Evolutionary conservation across 2,888 invertebrate species (phyloP), one percentile per base, ranked within the genome.

Genomic region (Pocota personata): DNA sequence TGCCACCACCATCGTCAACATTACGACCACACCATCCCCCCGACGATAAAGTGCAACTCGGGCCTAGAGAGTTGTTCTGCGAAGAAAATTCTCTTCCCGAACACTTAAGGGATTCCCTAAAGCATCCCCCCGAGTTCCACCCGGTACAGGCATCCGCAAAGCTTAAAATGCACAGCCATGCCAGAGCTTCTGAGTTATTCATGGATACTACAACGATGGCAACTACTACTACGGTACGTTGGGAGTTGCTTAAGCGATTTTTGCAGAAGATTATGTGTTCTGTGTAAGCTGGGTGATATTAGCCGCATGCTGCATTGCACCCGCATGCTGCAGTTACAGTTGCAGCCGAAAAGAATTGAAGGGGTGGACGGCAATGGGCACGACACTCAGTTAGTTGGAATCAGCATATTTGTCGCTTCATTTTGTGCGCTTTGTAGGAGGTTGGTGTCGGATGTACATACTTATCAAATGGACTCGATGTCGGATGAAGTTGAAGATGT

Each of bases 401-500:
- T 84, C 75, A 79, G 80, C 84, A 84, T 84, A 84, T 84, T 80
- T 79, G 84, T 80, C 84, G 80, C 84, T 84, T 83, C 73, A 46
- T 83, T 83, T 69, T 72, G 78, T 66, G 32, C 32, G 37, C 21
- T 50, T n/a, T 55, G 62, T 52, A 40, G 69, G n/a, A 35, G 75
- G 66, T n/a, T 66, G 55, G 37, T 24, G 40, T 48, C 57, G 69
- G 50, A 52, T 62, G 2, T 24, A 1, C 12, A 60, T 69, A 1
- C 12, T 69, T 69, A 16, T 3, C 12, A 69, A 75, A 82, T 69
- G 37, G 60, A 75, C 50, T 50, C 10, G 21, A 4, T 37, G 37
- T 55, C 58, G 30, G 21, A 58, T 64, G 64, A 57, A 57, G 52
- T 57, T 55, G 46, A 35, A 71, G 27, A n/a, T 60, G 43, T 43